phyloP scores from a whole-genome alignment of 2,113 vertebrate species.

The Calyptommatus sinebrachiatus region DNA sequence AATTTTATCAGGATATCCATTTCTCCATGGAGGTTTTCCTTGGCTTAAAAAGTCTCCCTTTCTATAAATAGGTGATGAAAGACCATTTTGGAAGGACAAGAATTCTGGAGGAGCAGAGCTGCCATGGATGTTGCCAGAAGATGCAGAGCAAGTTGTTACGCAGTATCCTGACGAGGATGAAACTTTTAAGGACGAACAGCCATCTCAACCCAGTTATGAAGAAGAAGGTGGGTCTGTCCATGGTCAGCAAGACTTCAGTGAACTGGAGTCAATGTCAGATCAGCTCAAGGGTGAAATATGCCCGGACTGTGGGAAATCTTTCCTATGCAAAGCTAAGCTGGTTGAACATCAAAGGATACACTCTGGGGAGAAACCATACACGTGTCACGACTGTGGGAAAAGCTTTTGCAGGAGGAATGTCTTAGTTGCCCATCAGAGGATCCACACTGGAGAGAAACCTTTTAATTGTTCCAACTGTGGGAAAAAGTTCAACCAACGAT shows the following conservation, averaged over 20 bases:
- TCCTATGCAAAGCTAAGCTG: background rate
- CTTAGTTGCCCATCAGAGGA: slow-evolving; percentile 56
- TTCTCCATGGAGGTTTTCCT: too few relatives aligned
- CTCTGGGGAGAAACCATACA: slow-evolving; percentile 40
- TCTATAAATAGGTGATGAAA: background rate
- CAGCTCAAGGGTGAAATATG: slow-evolving; percentile 9
- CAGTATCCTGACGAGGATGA: background rate
- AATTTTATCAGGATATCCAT: too few relatives aligned
- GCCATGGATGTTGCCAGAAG: background rate
- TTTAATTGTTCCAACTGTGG: slow-evolving; percentile 9
- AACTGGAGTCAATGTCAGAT: background rate
- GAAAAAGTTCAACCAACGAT: slow-evolving; percentile 14
- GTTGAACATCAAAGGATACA: background rate
- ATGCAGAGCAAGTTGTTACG: background rate
- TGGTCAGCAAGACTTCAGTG: background rate
- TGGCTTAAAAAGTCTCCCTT: background rate
- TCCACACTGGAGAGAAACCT: slow-evolving; percentile 47
- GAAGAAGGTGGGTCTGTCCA: background rate
- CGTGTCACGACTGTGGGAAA: slow-evolving; percentile 56
- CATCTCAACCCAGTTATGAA: background rate
- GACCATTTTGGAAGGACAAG: background rate
- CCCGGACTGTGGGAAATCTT: background rate
- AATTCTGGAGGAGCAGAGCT: background rate
- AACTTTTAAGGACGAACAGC: background rate
- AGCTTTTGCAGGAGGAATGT: slow-evolving; percentile 56